Conservation (phyloP, 2,113 vertebrate genomes). For the Emberiza fucata region DNA sequence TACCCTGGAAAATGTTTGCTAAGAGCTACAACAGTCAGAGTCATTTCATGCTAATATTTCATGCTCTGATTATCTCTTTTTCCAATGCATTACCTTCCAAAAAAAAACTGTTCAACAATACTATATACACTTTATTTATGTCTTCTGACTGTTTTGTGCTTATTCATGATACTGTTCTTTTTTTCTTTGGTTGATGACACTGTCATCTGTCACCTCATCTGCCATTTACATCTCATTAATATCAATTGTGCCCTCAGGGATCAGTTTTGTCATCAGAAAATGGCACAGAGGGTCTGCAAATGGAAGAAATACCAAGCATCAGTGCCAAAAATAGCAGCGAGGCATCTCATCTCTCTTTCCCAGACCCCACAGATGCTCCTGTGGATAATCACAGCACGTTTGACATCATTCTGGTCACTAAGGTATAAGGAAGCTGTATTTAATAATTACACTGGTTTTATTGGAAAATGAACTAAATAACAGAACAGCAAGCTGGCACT, state of each 20-base stretch:
- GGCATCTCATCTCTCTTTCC: background rate
- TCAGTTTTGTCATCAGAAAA: conserved; percentile 40
- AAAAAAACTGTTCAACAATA: background rate
- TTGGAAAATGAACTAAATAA: background rate
- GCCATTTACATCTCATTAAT: conserved; percentile 64
- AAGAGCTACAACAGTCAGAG: background rate
- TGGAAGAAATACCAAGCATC: conserved; percentile 1
- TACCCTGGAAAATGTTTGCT: background rate
- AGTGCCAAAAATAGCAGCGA: conserved; percentile 14
- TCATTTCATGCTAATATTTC: conserved; percentile 51
- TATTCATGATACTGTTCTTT: conserved; percentile 20
- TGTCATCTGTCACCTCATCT: conserved; percentile 53
- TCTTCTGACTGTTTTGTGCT: conserved; percentile 1
- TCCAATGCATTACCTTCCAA: conserved; percentile 14
- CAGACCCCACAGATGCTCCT: conserved; percentile 5
- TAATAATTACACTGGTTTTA: background rate
- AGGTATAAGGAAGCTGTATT: background rate
- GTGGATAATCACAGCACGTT: background rate
- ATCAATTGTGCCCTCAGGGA: conserved; percentile 21
- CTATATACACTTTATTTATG: background rate
- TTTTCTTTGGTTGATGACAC: conserved; percentile 41
- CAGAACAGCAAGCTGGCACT: background rate
- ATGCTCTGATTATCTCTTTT: conserved; percentile 49
- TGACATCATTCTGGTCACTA: background rate
- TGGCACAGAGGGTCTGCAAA: conserved; percentile 30